Conservation (phyloP, 30 jellyfish, hydroid and myxozoan species). For the Turritopsis rubra region DNA sequence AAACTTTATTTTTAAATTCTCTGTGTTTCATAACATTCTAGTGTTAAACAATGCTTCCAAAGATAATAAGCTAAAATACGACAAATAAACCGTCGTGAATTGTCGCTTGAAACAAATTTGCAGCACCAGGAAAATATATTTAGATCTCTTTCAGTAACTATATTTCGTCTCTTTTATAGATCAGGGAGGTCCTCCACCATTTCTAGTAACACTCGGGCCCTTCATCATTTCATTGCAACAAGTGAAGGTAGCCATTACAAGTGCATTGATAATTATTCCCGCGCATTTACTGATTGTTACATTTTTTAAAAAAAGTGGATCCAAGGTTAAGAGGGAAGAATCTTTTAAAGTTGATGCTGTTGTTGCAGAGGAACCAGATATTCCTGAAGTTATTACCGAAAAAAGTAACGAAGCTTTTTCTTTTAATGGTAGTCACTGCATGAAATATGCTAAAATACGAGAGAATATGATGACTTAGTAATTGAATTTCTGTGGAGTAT, state of each 20-base stretch:
- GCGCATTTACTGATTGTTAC: slow-evolving; percentile 70
- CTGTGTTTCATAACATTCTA: too few species aligned
- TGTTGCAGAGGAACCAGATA: not conserved
- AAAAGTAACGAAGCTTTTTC: not conserved
- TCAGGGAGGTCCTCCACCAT: not conserved
- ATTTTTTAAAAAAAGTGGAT: slow-evolving; percentile 70
- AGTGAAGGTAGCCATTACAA: slow-evolving; percentile 65
- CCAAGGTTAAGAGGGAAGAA: slow-evolving; percentile 1
- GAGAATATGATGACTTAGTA: too few species aligned
- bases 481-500: too few species aligned
- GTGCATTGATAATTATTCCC: slow-evolving; percentile 79
- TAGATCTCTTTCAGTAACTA: not conserved
- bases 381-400: not conserved
- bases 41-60: too few species aligned
- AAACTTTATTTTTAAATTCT: too few species aligned
- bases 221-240: slow-evolving; percentile 69
- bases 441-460: too few species aligned
- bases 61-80: too few species aligned
- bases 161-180: not conserved
- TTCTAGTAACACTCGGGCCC: slow-evolving; percentile 55
- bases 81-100: too few species aligned
- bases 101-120: too few species aligned
- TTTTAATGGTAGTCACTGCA: too few species aligned
- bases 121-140: too few species aligned
- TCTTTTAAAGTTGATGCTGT: not conserved